Base-by-base conservation (phyloP, 2,113 vertebrate genomes). In the Falco punctatus region DNA sequence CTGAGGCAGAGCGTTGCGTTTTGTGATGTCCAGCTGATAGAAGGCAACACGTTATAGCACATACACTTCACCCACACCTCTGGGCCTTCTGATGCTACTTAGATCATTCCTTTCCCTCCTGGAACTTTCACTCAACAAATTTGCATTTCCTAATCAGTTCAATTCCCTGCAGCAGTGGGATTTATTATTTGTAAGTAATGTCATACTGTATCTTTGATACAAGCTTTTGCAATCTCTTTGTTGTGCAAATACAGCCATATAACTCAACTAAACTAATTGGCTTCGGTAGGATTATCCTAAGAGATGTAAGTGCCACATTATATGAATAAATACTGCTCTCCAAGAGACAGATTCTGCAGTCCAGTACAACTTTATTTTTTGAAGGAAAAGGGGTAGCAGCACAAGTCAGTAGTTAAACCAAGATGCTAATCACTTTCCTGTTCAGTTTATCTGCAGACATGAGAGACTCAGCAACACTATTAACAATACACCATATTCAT, bases 141-240 rank as follows among this genome's bases (percentile, higher is more conserved):
- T 52, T 93, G 79, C 79, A 64, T 95, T 93, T 93, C 74, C 33
- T 65, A 57, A 92, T 90, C 54, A 33, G 42, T 58, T 78, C 6
- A 46, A 19, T 82, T 59, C 79, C 74, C 81, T 28, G 33, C 28
- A 24, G 91, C 90, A 44, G 51, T 74, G 40, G 13, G 85, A 75
- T 57, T 69, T 73, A 61, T 82, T 44, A n/a, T 88, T 91, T 88
- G n/a, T 42, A 44, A 67, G 4, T 26, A 30, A 23, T 46, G 64
- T 32, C 15, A 1, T 23, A 2, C 55, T 28, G 40, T 62, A 66
- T 70, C 46, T 92, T 57, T 73, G 65, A 79, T 71, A 40, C 11
- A 46, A 51, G 80, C 70, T 57, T 91, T 71, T 62, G 46, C 64
- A 71, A 22, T 13, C 44, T 46, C 18, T 94, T 90, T 90, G 49